Evolutionary conservation across 2,888 invertebrate genomes (phyloP), one percentile per base, ranked within the genome.

Genomic region (Volucella zonaria): DNA sequence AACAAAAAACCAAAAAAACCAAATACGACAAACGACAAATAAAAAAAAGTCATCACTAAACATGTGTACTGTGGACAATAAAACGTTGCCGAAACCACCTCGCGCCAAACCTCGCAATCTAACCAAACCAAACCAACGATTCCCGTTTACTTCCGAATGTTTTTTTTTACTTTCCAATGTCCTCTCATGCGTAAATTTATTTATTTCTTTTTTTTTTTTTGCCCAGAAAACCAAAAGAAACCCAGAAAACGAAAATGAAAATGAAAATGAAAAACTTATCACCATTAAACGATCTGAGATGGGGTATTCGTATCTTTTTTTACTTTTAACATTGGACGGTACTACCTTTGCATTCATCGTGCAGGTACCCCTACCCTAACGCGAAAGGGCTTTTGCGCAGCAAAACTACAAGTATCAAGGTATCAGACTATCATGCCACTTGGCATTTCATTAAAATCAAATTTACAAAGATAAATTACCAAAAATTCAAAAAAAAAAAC

Each of bases 361-460:
- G 18, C 18, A 23, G 18, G 18, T 31, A 31, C 31, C 31, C 23
- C 45, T 6, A 61, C 38, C 15, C 71, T 61, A 66, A 62, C 58
- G 52, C 52, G 4, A 31, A 31, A 31, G 6, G 6, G 31, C 6
- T 31, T 31, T 31, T 31, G 6, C 31, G 6, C 31, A 6, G 6
- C 31, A 6, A 6, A 67, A 52, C 56, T 61, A 45, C 40, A 68
- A n/a, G 1, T 18, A 18, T 10, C 43, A 42, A 45, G n/a, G 38
- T 43, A 43, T 12, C 38, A 8, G 12, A 8, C 11, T 52, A 45
- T 18, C 54, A 45, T 64, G 49, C 23, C 10, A 67, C 52, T 79
- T 54, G 49, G 66, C 70, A 71, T 83, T 83, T 79, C 83, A 79
- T 79, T 83, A 79, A 83, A 83, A 79, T 71, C 79, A 83, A 79